Conservation (phyloP, 2,113 vertebrate species). For the Porphyrio hochstetteri region DNA sequence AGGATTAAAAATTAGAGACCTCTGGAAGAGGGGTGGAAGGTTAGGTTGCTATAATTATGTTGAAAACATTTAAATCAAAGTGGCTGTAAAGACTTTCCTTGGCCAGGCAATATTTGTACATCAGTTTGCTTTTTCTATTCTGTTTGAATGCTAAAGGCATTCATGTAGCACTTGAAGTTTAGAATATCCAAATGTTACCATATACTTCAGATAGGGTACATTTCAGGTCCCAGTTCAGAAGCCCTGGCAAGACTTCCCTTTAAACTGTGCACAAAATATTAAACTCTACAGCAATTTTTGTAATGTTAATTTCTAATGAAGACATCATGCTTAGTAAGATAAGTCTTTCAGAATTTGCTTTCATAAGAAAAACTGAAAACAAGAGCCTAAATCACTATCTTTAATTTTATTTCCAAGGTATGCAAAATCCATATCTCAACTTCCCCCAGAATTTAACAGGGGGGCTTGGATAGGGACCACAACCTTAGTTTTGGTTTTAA, state of each 20-base stretch:
- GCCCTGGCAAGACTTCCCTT: neutral
- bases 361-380: neutral
- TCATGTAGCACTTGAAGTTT: neutral
- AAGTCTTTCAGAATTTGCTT: neutral
- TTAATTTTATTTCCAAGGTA: neutral
- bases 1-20: constrained; percentile 40
- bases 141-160: neutral
- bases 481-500: neutral
- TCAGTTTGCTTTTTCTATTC: neutral
- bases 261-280: neutral
- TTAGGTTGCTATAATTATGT: neutral
- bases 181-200: neutral
- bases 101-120: neutral
- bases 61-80: neutral
- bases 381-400: neutral
- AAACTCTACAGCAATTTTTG: neutral
- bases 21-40: neutral
- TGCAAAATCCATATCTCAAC: neutral
- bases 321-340: neutral
- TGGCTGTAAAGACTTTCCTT: neutral
- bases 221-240: neutral
- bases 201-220: neutral
- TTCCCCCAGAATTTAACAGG: neutral
- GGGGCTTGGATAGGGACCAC: neutral
- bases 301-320: neutral